Percentiles rank a stretch among this genome's conserved stretches.
phyloP scores from a whole-genome alignment of 1,140 invertebrate species.

The Gryllus bimaculatus region DNA sequence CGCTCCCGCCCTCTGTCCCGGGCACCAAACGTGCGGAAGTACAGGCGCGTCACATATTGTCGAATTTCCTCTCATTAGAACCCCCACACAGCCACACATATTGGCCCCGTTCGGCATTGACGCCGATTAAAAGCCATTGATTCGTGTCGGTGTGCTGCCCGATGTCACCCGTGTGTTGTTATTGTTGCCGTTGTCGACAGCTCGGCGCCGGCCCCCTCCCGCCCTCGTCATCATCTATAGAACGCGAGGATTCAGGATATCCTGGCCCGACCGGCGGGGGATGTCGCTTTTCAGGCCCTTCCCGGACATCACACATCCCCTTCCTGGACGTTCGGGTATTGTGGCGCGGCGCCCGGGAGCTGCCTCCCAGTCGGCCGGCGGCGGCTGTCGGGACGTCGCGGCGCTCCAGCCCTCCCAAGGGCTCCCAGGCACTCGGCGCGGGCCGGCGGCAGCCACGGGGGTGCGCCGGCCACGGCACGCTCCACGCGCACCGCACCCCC shows the following conservation, averaged over 20 bases:
- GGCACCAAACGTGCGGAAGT: constrained; percentile 9
- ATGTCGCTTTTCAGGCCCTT: constrained; percentile 21
- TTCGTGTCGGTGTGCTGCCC: neutral
- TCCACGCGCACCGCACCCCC: no score
- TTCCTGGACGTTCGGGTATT: constrained; percentile 19
- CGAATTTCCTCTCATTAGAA: constrained; percentile 18
- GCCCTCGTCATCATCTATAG: neutral
- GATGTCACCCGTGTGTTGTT: no score
- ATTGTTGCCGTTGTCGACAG: neutral
- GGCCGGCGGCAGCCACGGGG: no score
- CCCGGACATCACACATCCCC: constrained; percentile 24
- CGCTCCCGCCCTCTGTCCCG: no score
- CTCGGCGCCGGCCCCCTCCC: neutral
- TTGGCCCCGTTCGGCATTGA: constrained; percentile 18
- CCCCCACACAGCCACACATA: constrained; percentile 12
- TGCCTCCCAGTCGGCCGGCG: no score
- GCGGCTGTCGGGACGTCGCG: no score
- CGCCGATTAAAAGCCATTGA: constrained; percentile 20
- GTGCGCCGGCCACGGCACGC: no score
- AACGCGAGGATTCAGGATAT: constrained; percentile 23
- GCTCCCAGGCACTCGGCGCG: no score
- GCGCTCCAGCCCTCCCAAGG: no score
- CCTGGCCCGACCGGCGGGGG: constrained; percentile 17
- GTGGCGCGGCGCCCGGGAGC: no score
- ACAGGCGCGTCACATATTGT: constrained; percentile 10